Evolutionary conservation across 1,140 invertebrate species (phyloP).

Genomic region (Drosophila orosa): DNA sequence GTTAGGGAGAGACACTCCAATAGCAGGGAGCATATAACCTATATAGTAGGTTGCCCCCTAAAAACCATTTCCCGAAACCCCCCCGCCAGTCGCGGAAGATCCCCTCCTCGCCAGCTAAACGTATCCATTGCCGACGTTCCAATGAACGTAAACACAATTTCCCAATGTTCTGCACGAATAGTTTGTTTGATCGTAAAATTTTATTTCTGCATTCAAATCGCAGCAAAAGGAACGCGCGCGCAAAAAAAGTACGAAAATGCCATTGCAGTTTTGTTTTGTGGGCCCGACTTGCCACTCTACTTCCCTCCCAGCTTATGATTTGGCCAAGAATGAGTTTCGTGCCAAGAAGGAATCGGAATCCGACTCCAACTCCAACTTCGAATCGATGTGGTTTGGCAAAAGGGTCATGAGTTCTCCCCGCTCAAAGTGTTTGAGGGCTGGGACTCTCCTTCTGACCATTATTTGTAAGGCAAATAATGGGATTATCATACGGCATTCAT

Average conservation of each 20-base stretch:
- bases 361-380: neutral
- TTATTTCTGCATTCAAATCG: slow-evolving; percentile 81
- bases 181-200: slow-evolving; percentile 82
- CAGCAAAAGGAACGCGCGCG: slow-evolving; percentile 31
- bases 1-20: slow-evolving; percentile 24
- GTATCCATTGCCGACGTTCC: slow-evolving; percentile 44
- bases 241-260: slow-evolving; percentile 39
- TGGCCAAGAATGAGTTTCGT: slow-evolving; percentile 50
- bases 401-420: slow-evolving; percentile 42
- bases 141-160: slow-evolving; percentile 76
- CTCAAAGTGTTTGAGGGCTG: slow-evolving; percentile 1
- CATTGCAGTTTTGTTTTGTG: slow-evolving; percentile 47
- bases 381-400: slow-evolving; percentile 46
- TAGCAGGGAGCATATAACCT: slow-evolving; percentile 24
- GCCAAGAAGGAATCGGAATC: slow-evolving; percentile 36
- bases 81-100: neutral
- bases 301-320: slow-evolving; percentile 23
- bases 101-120: neutral
- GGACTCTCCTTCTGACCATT: slow-evolving; percentile 1
- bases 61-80: slow-evolving; percentile 2
- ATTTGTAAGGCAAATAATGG: slow-evolving; percentile 28
- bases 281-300: slow-evolving; percentile 2
- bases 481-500: slow-evolving; percentile 4
- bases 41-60: slow-evolving; percentile 11
- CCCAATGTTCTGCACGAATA: slow-evolving; percentile 80